These are phyloP conservation scores for Thereva nobilitata DNA, from an alignment of 2,888 invertebrate species.

Conservation along the genomic window DNA sequence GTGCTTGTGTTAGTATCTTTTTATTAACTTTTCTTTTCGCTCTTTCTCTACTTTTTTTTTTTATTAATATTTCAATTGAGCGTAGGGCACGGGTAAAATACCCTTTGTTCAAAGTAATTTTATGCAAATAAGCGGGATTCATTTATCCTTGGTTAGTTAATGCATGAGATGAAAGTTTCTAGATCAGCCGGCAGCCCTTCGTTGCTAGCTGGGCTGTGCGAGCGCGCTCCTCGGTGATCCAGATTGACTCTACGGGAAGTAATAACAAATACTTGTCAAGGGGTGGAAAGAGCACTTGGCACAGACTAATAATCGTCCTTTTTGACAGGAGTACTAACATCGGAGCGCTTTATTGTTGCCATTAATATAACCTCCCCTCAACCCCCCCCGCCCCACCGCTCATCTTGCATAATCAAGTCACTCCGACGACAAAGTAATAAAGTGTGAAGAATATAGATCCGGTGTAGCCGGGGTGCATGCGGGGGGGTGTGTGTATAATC, in stretches of 20 bases:
- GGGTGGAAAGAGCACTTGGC: conserved; percentile 21
- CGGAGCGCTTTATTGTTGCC: conserved; percentile 24
- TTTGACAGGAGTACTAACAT: background rate
- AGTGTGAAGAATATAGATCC: background rate
- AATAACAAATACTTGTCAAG: conserved; percentile 20
- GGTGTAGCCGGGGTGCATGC: no score
- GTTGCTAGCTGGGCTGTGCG: no score
- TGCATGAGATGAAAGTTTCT: background rate
- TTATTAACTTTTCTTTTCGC: no score
- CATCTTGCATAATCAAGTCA: conserved; percentile 31
- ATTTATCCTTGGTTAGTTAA: background rate
- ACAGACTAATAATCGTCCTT: conserved; percentile 18
- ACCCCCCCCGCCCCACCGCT: no score
- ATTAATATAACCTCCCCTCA: conserved; percentile 12
- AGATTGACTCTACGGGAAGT: conserved; percentile 23
- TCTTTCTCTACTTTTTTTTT: no score
- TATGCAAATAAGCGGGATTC: conserved; percentile 1
- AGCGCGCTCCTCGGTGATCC: background rate
- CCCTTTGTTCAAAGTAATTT: conserved; percentile 2
- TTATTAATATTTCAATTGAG: background rate
- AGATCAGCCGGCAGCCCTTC: background rate
- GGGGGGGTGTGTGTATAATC: no score
- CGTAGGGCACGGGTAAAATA: background rate
- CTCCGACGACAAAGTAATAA: conserved; percentile 36
- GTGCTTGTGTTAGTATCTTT: no score